Base-by-base conservation (phyloP, 2,888 invertebrate species). In the Asteroscopus sphinx region DNA sequence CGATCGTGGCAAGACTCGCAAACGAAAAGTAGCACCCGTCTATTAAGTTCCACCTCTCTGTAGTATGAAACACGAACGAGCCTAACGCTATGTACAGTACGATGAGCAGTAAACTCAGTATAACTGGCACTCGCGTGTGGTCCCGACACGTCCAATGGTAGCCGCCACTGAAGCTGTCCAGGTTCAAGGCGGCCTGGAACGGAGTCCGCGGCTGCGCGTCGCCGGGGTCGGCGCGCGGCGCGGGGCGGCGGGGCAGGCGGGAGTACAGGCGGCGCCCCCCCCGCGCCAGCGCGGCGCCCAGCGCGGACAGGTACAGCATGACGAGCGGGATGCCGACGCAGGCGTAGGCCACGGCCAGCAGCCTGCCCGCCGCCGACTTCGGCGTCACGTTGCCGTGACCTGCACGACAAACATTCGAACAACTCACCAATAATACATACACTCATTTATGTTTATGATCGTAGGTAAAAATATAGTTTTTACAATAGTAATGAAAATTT, bases 1-100 rank as follows among this genome's bases (percentile, higher is more conserved):
- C 97, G 71, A 98, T 97, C 9, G 97, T 98, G 17, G 97, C 97
- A 64, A 96, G 92, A 61, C 96, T 96, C 13, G 97, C 96, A 88
- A 97, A 97, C 77, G 97, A 97, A 84, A 97, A 97, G 86, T 96
- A 97, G 62, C 96, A 95, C 28, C 98, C 98, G 82, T 99, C 99
- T 48, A 99, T 94, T 35, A 98, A 95, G 60, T 96, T 96, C 99
- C 99, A 99, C 73, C 96, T 96, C 88, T 99, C 99, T 84, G 99
- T 97, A 49, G 97, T 95, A 62, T 97, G 97, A 89, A 99, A 99
- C 69, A 99, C 95, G 59, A 98, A 94, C 0, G 99, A 97, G 11
- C 99, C 99, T 30, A 98, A 96, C 57, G 97, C 96, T 79, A 99
- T 96, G 90, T 99, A 99, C 71, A 96, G 95, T 42, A 98, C 95